Conservation (phyloP, 2,113 vertebrate genomes). For the Chunga burmeisteri region DNA sequence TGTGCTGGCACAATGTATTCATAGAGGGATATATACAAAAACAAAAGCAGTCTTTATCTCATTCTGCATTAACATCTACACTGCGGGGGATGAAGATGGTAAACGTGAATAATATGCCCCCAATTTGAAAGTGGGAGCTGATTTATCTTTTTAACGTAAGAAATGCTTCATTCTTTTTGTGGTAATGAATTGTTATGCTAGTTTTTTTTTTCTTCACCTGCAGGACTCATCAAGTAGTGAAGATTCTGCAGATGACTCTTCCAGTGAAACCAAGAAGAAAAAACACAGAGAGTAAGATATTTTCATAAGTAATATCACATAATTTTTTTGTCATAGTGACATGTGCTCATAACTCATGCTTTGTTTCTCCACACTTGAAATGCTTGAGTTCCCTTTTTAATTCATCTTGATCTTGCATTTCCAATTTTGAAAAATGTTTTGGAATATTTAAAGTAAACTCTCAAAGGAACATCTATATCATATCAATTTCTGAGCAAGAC, state of each 20-base stretch:
- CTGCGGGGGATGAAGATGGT: background rate
- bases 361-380: background rate
- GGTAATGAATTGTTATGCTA: background rate
- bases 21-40: background rate
- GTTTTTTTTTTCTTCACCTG: background rate
- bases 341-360: background rate
- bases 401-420: background rate
- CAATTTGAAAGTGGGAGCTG: background rate
- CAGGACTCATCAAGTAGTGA: constrained; percentile 94
- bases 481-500: background rate
- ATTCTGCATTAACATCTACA: background rate
- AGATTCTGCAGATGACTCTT: constrained; percentile 85
- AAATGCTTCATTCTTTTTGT: background rate
- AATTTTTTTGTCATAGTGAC: background rate
- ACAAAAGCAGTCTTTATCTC: background rate
- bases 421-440: background rate
- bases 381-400: background rate
- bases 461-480: background rate
- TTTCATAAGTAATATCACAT: background rate
- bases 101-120: background rate
- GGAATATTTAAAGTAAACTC: background rate
- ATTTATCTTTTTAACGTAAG: background rate
- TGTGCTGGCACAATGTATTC: background rate
- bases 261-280: constrained; percentile 79
- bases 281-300: constrained; percentile 87